Evolutionary conservation across 2,888 invertebrate genomes (phyloP).

Genomic region (Sphaeridia pumilis): DNA sequence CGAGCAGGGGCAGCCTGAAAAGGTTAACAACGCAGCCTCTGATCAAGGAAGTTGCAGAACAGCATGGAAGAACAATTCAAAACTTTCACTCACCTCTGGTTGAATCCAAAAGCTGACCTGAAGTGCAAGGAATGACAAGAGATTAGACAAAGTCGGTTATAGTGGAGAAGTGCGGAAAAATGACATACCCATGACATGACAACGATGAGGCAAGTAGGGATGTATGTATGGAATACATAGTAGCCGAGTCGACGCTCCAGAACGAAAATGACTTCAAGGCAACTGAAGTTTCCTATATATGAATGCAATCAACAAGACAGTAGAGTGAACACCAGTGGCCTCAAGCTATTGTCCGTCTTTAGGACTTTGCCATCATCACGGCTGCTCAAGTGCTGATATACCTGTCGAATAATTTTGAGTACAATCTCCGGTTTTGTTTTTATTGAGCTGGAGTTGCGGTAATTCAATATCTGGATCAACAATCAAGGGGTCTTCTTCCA

Average conservation of each 20-base stretch:
- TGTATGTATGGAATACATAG: slow-evolving; percentile 85
- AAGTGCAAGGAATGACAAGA: too few relatives aligned
- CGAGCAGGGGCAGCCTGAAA: slow-evolving; percentile 60
- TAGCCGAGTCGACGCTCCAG: slow-evolving; percentile 78
- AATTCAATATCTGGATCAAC: slow-evolving; percentile 82
- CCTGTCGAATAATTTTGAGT: slow-evolving; percentile 85
- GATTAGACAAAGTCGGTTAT: too few relatives aligned
- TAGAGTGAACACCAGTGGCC: too few relatives aligned
- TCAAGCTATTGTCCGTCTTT: too few relatives aligned
- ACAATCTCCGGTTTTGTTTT: slow-evolving; percentile 80
- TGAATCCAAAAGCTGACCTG: slow-evolving; percentile 38
- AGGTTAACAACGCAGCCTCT: too few relatives aligned
- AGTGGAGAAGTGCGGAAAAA: too few relatives aligned
- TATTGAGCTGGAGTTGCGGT: slow-evolving; percentile 74
- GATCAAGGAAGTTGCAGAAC: too few relatives aligned
- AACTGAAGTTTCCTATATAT: slow-evolving; percentile 80
- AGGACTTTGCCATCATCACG: too few relatives aligned
- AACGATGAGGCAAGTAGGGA: slow-evolving; percentile 86
- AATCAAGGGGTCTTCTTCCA: slow-evolving; percentile 70
- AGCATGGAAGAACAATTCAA: too few relatives aligned
- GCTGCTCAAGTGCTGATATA: too few relatives aligned
- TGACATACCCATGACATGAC: slow-evolving; percentile 35
- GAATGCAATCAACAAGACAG: too few relatives aligned
- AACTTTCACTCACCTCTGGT: slow-evolving; percentile 24
- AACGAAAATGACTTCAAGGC: slow-evolving; percentile 79